Conservation (phyloP, 2,888 invertebrate genomes). For the Oligia fasciuncula region DNA sequence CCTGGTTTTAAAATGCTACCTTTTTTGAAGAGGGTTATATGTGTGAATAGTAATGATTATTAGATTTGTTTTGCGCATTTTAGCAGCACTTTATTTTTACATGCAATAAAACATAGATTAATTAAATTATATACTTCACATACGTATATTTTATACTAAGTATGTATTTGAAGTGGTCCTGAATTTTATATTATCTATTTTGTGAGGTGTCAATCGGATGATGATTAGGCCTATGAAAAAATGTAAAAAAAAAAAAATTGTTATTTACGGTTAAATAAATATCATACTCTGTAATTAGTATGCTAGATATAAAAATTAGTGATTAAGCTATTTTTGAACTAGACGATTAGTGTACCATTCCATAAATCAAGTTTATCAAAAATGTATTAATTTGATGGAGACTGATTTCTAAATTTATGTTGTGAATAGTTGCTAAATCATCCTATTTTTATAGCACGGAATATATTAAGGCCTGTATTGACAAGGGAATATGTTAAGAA, state of each 20-base stretch:
- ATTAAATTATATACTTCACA: conserved; percentile 16
- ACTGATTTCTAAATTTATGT: conserved; percentile 62
- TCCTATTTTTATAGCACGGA: conserved; percentile 50
- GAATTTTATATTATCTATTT: conserved; percentile 28
- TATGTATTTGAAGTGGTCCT: conserved; percentile 24
- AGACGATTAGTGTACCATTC: conserved; percentile 60
- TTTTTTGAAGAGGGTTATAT: conserved; percentile 30
- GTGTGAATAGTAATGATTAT: conserved; percentile 17
- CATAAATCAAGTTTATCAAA: conserved; percentile 49
- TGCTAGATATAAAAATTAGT: conserved; percentile 46
- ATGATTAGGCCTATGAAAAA: conserved; percentile 53
- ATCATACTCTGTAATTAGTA: conserved; percentile 43
- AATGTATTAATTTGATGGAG: conserved; percentile 61
- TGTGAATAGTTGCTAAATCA: conserved; percentile 40
- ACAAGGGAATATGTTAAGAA: neutral
- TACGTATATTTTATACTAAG: conserved; percentile 26
- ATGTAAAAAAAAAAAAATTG: conserved; percentile 28
- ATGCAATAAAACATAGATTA: conserved; percentile 26
- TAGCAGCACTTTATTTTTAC: conserved; percentile 45
- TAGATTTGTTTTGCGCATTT: conserved; percentile 34
- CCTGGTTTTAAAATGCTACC: conserved; percentile 47
- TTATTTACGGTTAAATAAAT: conserved; percentile 40
- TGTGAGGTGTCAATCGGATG: conserved; percentile 23
- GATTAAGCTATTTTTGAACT: conserved; percentile 24
- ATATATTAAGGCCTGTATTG: conserved; percentile 35